Base-by-base conservation (phyloP, 2,113 vertebrate genomes). In the Varanus salvator region DNA sequence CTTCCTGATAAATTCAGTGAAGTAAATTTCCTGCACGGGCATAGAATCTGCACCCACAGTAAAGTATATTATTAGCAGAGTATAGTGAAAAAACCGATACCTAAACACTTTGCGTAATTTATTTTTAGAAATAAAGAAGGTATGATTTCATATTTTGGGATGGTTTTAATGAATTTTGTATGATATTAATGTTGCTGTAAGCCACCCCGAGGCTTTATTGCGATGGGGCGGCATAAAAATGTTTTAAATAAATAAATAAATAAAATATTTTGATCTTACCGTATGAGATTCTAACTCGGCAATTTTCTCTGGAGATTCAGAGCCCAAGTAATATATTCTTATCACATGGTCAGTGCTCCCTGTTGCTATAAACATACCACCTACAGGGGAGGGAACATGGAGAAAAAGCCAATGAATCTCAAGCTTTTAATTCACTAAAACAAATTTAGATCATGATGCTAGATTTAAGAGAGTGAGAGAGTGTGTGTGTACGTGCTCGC, bases 301-400 rank as follows among this genome's bases (percentile, higher is more conserved):
- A 85, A 99, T 97, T 96, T 99, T 99, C 96, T 99, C 98, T 0
- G 99, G 99, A 11, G 96, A 97, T 87, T 98, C 99, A 57, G 96
- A 97, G 89, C 99, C 99, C 95, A 99, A 97, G 95, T 99, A 99
- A 96, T 99, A 99, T 94, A 99, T 98, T 93, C 99, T 98, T 95
- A 99, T 98, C 93, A 99, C 97, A 6, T 99, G 99, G 96, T 99
- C 99, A 72, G 98, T 99, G 91, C 99, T 98, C 76, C 99, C 99
- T 80, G 99, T 99, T 81, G 98, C 98, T 96, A 99, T 98, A 96
- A 99, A 99, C 98, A 99, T 99, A 48, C 99, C 99, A 96, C 99
- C 99, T 99, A 77, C 38, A 78, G 66, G 52, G 64, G n/a, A 34
- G 34, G 6, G 50, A 48, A 69, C 15, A 52, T 6, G 75, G 54